Conservation (phyloP, 2,797 vertebrate species). For the Rhyacichthys aspro region DNA sequence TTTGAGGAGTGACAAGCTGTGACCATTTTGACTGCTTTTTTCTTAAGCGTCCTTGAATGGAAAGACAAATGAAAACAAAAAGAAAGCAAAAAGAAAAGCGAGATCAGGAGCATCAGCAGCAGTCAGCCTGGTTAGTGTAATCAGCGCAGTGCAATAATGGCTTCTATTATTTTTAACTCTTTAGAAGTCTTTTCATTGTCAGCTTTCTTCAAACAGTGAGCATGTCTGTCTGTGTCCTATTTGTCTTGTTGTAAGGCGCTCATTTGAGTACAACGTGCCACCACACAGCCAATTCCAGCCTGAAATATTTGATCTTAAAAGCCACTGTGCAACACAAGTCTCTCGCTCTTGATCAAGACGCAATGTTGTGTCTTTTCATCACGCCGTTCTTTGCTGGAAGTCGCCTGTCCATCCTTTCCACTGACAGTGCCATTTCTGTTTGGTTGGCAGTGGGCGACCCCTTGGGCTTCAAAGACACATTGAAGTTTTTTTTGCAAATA, state of each 20-base stretch:
- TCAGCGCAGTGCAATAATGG: conserved; percentile 65
- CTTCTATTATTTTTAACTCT: conserved; percentile 73
- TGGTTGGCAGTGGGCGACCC: conserved; percentile 72
- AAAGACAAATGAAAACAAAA: conserved; percentile 83
- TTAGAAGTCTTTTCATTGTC: conserved; percentile 75
- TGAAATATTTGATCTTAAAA: conserved; percentile 79
- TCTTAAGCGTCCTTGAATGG: conserved; percentile 84
- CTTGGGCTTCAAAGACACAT: conserved; percentile 78
- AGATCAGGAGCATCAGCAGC: conserved; percentile 84
- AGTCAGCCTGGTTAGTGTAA: conserved; percentile 79
- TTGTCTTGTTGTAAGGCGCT: conserved; percentile 61
- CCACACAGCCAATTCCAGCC: conserved; percentile 64
- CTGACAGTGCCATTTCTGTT: conserved; percentile 70
- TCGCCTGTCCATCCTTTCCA: conserved; percentile 71
- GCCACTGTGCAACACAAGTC: conserved; percentile 56
- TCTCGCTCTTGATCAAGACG: conserved; percentile 75
- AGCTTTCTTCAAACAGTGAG: conserved; percentile 71
- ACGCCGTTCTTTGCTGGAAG: conserved; percentile 59
- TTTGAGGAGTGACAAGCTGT: conserved; percentile 70
- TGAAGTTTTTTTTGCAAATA: conserved; percentile 79
- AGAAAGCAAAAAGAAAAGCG: conserved; percentile 79
- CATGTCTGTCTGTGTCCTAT: conserved; percentile 52
- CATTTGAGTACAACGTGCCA: conserved; percentile 63
- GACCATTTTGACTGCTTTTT: conserved; percentile 56
- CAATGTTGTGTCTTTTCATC: conserved; percentile 74